Percentiles rank a stretch among this genome's conserved stretches.
phyloP scores from a whole-genome alignment of 2,113 vertebrate genomes.

The Diphyllodes magnificus region DNA sequence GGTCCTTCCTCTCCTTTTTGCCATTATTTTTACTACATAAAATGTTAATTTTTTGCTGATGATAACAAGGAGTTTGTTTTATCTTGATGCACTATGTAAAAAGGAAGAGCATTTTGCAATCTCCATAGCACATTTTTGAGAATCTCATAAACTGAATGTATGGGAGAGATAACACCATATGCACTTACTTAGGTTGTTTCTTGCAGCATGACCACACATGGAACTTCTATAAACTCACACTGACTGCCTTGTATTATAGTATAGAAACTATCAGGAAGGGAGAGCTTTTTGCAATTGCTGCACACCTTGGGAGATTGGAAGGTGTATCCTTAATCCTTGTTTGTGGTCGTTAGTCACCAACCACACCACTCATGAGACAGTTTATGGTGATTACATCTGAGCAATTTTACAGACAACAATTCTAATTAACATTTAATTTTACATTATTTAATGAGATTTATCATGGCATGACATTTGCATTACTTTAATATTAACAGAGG shows the following conservation, averaged over 20 bases:
- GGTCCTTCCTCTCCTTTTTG: background rate
- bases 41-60: background rate
- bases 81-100: background rate
- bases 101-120: background rate
- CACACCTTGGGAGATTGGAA: slow-evolving; percentile 12
- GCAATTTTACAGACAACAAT: slow-evolving; percentile 43
- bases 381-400: slow-evolving; percentile 42
- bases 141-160: background rate
- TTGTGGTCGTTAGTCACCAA: slow-evolving; percentile 68
- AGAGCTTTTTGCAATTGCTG: slow-evolving; percentile 16
- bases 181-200: background rate
- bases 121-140: background rate
- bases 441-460: slow-evolving; percentile 29
- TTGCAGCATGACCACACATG: background rate
- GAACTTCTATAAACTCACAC: slow-evolving; percentile 7
- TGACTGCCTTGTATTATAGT: background rate
- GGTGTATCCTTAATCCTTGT: slow-evolving; percentile 21
- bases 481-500: background rate
- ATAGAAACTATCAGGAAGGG: background rate
- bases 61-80: background rate
- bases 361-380: slow-evolving; percentile 47
- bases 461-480: background rate
- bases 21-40: background rate
- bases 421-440: slow-evolving; percentile 37
- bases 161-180: background rate